Percentiles rank a stretch among this genome's conserved stretches.
phyloP scores from a whole-genome alignment of 2,797 vertebrate genomes.

The Coranthus polyacanthus region DNA sequence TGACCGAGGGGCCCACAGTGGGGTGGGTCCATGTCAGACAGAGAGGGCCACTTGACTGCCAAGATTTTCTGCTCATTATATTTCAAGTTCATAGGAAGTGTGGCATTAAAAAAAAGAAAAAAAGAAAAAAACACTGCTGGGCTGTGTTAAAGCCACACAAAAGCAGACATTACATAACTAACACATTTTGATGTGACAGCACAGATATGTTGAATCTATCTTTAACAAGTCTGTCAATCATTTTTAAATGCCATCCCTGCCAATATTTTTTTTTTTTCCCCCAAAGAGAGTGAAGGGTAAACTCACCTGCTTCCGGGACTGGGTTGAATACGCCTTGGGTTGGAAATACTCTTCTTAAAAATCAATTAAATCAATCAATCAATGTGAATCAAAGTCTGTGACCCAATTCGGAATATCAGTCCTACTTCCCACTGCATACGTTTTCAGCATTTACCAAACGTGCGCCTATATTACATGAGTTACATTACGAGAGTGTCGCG shows the following conservation, averaged over 20 bases:
- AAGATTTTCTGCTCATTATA: neutral
- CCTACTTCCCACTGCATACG: too few relatives aligned
- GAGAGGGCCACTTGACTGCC: conserved; percentile 4
- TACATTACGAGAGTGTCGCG: too few relatives aligned
- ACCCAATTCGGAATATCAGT: too few relatives aligned
- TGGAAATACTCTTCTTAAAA: too few relatives aligned
- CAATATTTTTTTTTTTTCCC: neutral
- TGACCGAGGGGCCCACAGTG: conserved; percentile 21
- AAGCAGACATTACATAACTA: neutral
- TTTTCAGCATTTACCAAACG: too few relatives aligned
- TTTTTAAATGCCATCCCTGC: too few relatives aligned
- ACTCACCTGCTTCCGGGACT: conserved; percentile 47
- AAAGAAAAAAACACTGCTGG: neutral
- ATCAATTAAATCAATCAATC: too few relatives aligned
- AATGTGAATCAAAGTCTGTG: too few relatives aligned
- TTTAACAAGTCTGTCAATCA: neutral
- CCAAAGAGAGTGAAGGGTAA: conserved; percentile 50
- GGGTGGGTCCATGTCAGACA: neutral
- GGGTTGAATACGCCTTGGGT: too few relatives aligned
- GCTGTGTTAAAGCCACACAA: neutral
- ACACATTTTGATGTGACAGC: neutral
- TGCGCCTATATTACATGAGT: too few relatives aligned
- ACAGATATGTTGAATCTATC: too few relatives aligned
- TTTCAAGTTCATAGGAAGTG: conserved; percentile 6
- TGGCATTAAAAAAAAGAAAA: neutral